Conservation (phyloP, 30 jellyfish, hydroid and myxozoan species). For the Cassiopea andromeda region DNA sequence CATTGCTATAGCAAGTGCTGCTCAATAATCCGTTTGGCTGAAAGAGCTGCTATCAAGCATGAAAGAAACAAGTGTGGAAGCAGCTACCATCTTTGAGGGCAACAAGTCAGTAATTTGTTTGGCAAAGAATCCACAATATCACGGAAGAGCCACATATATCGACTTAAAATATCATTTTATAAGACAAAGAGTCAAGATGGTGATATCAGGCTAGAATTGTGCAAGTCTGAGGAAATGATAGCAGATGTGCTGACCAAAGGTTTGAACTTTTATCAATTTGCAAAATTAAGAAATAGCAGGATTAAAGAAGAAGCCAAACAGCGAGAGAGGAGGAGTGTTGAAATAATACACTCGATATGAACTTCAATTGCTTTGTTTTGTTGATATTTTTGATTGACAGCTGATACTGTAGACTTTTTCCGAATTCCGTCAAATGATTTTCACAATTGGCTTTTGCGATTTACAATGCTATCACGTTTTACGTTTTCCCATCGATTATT, state of each 20-base stretch:
- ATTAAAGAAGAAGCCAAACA: background rate
- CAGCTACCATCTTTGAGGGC: background rate
- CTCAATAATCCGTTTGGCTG: background rate
- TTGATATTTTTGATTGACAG: too few relatives aligned
- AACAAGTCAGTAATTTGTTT: background rate
- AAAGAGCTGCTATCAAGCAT: background rate
- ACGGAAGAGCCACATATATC: background rate
- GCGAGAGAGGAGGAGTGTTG: constrained; percentile 38
- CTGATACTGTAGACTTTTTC: too few relatives aligned
- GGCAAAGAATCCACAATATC: background rate
- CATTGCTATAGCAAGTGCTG: background rate
- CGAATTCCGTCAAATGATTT: too few relatives aligned
- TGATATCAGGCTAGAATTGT: background rate
- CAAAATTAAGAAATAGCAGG: background rate
- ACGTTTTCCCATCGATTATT: too few relatives aligned
- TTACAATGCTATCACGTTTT: too few relatives aligned
- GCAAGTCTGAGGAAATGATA: background rate
- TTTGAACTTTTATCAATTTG: background rate
- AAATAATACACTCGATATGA: background rate
- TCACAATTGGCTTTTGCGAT: too few relatives aligned
- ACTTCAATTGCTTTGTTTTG: too few relatives aligned
- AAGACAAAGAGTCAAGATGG: background rate
- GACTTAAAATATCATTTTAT: background rate
- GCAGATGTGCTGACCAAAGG: background rate
- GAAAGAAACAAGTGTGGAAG: background rate